Evolutionary conservation across 2,113 vertebrate species (phyloP).

Genomic region (Lagopus leucura): DNA sequence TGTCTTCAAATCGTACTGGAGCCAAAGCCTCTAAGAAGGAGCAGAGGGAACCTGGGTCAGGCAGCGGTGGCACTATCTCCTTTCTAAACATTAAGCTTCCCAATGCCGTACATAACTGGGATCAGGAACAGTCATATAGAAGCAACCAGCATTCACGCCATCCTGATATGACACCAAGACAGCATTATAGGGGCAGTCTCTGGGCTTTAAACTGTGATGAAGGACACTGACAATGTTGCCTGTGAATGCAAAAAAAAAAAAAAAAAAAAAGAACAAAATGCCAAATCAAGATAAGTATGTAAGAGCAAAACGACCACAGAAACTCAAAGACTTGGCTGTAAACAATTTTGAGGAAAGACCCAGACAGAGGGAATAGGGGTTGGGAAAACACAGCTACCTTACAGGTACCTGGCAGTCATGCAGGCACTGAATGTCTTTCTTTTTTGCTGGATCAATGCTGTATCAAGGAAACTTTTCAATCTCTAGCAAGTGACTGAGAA

Average conservation of each 20-base stretch:
- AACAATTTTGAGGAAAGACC: not conserved
- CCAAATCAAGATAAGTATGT: rapidly evolving
- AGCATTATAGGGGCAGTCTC: not conserved
- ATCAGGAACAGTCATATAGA: not conserved
- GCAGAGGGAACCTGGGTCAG: too few species aligned
- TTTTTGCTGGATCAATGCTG: too few species aligned
- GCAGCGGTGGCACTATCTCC: not conserved
- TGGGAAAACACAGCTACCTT: rapidly evolving
- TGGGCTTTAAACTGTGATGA: rapidly evolving
- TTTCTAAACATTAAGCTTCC: not conserved
- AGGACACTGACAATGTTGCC: not conserved
- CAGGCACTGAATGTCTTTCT: too few species aligned
- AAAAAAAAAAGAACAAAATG: not conserved
- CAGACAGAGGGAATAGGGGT: rapidly evolving
- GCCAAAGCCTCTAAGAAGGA: not conserved
- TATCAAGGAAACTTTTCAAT: not conserved
- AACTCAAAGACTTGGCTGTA: not conserved
- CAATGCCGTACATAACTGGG: too few species aligned
- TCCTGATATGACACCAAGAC: rapidly evolving
- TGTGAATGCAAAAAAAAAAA: not conserved
- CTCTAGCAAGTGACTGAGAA: not conserved
- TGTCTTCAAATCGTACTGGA: not conserved
- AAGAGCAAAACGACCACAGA: not conserved
- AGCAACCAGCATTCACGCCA: not conserved
- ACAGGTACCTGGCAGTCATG: too few species aligned